Evolutionary conservation across 2,113 vertebrate species (phyloP), one percentile per base, ranked within the genome.

Genomic region (Gasterosteus nipponicus): DNA sequence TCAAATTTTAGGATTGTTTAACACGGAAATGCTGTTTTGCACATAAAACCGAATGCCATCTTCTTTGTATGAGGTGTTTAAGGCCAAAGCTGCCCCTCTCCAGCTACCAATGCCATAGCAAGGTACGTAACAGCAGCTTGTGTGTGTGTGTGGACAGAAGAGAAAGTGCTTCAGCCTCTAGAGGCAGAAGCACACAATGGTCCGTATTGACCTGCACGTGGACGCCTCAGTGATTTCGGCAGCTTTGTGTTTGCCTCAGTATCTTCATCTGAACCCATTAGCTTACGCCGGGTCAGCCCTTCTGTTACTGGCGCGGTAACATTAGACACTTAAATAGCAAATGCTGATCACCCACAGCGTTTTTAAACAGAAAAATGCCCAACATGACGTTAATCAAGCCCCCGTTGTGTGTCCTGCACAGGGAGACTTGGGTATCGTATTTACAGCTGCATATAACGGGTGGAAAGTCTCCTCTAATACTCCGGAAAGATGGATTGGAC

Each of bases 131-230:
- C 35, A 64, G 61, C 62, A 33, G 69, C 54, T 54, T 82, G 84
- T 29, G 72, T 60, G 38, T 9, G 65, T 59, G 41, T 51, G 47
- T 49, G 47, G 19, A 18, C 19, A 39, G 11, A 29, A 76, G 54
- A 33, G 56, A 15, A 31, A 14, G 29, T 66, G 49, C 80, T 67
- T 81, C 66, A 58, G 65, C 51, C 53, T 78, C 65, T 1, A 22
- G 71, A 66, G 79, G 56, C 70, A 79, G 75, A 77, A 61, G 84
- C 78, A 88, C 82, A 87, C 54, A 73, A 46, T 87, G 90, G 88
- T 86, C 85, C 63, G 80, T 53, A 67, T 67, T 80, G 86, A 87
- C 84, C 81, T 82, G 76, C 78, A 62, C 75, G 39, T 74, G 69
- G 22, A 26, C 67, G 75, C 83, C 54, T 38, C 68, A 35, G 64